Conservation (phyloP, 1,140 invertebrate genomes). For the Apis cerana region DNA sequence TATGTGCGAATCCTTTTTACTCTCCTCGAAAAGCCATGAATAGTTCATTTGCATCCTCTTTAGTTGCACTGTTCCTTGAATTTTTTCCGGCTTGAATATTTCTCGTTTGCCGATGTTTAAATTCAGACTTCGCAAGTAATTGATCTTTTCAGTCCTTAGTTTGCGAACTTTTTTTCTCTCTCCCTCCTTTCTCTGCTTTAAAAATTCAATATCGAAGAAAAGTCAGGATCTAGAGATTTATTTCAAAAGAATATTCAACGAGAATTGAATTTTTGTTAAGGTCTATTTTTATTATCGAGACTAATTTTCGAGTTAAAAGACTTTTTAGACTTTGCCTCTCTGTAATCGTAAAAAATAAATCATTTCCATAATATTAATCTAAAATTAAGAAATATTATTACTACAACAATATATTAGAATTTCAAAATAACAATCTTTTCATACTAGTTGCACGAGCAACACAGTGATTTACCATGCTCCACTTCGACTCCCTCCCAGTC, state of each 20-base stretch:
- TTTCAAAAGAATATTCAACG: not conserved
- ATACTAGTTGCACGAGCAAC: not conserved
- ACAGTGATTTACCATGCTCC: not conserved
- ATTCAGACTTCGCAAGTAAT: not conserved
- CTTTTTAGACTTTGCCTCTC: not conserved
- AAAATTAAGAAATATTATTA: not conserved
- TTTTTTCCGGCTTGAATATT: not conserved
- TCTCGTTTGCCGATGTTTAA: not conserved
- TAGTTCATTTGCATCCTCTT: slow-evolving; percentile 18
- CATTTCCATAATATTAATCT: not conserved
- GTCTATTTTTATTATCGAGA: not conserved
- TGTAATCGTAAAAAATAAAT: not conserved
- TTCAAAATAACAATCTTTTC: not conserved
- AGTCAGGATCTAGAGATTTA: not conserved
- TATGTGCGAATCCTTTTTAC: not conserved
- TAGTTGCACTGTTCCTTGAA: not conserved
- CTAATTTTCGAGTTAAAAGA: not conserved
- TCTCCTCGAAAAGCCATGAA: not conserved
- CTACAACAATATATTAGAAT: not conserved
- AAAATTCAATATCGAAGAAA: not conserved
- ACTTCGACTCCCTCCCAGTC: not conserved
- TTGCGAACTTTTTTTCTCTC: not conserved
- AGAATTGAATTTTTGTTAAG: not conserved
- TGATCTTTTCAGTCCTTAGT: not conserved
- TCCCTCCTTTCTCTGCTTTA: too few relatives aligned